These are phyloP conservation scores for Aphis gossypii DNA, from an alignment of 1,140 invertebrate genomes.

Conservation along the genomic window DNA sequence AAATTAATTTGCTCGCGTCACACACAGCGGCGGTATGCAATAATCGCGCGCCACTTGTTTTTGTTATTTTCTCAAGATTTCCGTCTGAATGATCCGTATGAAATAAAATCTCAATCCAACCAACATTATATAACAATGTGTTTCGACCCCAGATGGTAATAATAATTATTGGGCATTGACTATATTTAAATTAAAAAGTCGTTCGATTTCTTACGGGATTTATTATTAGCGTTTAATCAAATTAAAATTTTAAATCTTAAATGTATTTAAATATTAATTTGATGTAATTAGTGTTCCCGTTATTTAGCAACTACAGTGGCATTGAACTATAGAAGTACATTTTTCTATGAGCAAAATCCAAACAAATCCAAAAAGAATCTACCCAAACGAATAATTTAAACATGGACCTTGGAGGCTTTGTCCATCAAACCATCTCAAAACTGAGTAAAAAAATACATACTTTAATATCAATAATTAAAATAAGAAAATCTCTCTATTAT, in stretches of 20 bases:
- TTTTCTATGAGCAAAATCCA: too few species aligned
- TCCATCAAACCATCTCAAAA: too few species aligned
- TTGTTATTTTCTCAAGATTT: not conserved
- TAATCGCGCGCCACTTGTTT: not conserved
- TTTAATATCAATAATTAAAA: too few species aligned
- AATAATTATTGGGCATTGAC: not conserved
- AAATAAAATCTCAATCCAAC: not conserved
- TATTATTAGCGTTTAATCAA: not conserved
- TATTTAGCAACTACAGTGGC: too few species aligned
- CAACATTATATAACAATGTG: not conserved
- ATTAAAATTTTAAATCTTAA: not conserved
- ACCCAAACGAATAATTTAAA: too few species aligned
- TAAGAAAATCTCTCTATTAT: too few species aligned
- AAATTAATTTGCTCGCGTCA: constrained; percentile 13
- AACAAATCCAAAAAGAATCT: too few species aligned
- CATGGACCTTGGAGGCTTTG: too few species aligned
- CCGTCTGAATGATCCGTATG: not conserved
- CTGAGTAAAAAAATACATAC: too few species aligned
- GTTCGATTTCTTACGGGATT: not conserved
- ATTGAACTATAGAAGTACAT: too few species aligned
- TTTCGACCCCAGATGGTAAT: not conserved
- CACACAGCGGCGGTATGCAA: not conserved
- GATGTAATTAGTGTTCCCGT: not conserved
- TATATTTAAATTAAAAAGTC: not conserved
- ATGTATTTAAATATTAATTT: not conserved